phyloP scores from a whole-genome alignment of 2,888 invertebrate genomes.

The Drosophila nr. perissopoda region DNA sequence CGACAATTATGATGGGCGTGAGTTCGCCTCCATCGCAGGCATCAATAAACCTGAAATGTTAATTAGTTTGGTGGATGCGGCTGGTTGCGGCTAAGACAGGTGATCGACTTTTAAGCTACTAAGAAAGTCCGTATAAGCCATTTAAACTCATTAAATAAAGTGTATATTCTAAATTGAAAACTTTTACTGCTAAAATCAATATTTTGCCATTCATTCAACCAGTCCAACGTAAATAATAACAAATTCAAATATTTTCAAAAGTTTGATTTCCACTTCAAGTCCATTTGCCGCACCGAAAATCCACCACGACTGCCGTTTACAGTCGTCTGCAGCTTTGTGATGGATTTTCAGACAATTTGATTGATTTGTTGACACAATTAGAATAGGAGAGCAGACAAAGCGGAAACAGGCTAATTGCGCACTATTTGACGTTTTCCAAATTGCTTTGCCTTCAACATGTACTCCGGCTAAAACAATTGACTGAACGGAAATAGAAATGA shows the following conservation, averaged over 20 bases:
- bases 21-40: background rate
- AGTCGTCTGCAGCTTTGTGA: slow-evolving; percentile 30
- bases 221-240: slow-evolving; percentile 62
- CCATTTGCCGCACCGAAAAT: slow-evolving; percentile 32
- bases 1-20: slow-evolving; percentile 41
- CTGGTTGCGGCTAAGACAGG: slow-evolving; percentile 4
- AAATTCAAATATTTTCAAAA: slow-evolving; percentile 67
- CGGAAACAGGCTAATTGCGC: slow-evolving; percentile 66
- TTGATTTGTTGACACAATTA: slow-evolving; percentile 72
- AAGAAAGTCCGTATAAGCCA: background rate
- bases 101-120: slow-evolving; percentile 3
- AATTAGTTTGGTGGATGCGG: slow-evolving; percentile 30
- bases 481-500: background rate
- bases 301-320: slow-evolving; percentile 21
- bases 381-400: slow-evolving; percentile 10
- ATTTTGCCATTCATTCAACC: slow-evolving; percentile 28
- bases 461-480: background rate
- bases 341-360: slow-evolving; percentile 75
- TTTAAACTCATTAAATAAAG: slow-evolving; percentile 34
- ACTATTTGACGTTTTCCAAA: slow-evolving; percentile 68
- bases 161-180: slow-evolving; percentile 30
- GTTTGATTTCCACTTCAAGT: slow-evolving; percentile 58
- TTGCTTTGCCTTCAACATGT: slow-evolving; percentile 40
- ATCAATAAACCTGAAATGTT: slow-evolving; percentile 40
- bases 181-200: slow-evolving; percentile 18